These are phyloP conservation scores for Neodiprion fabricii DNA, from an alignment of 1,140 invertebrate genomes.

Conservation along the genomic window DNA sequence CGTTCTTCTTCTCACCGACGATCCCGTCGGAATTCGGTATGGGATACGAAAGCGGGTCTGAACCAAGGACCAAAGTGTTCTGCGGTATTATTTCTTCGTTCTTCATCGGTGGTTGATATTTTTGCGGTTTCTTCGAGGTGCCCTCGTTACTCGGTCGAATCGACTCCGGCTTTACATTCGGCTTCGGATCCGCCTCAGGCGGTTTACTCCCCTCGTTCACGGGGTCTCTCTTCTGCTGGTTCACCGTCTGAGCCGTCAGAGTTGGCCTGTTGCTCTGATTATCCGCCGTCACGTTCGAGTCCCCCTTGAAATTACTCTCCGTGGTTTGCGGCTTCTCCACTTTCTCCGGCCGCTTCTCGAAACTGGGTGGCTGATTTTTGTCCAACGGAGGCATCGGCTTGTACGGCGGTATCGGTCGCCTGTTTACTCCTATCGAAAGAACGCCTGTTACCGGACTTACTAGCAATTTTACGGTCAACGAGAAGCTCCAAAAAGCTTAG, in stretches of 20 bases:
- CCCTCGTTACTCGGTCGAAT: background rate
- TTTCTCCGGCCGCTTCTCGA: conserved; percentile 11
- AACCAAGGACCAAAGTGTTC: conserved; percentile 48
- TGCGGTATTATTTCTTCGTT: conserved; percentile 38
- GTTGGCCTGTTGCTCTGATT: background rate
- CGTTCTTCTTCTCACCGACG: background rate
- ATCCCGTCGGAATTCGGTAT: conserved; percentile 16
- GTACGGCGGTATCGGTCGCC: conserved; percentile 62
- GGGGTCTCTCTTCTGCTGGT: background rate
- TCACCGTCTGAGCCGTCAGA: background rate
- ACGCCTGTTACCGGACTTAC: background rate
- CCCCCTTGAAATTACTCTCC: conserved; percentile 16
- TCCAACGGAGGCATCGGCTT: conserved; percentile 59
- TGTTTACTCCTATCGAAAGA: conserved; percentile 39
- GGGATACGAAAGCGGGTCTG: conserved; percentile 25
- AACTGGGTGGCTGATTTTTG: conserved; percentile 11
- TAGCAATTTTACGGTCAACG: too few relatives aligned
- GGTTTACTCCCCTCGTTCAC: background rate
- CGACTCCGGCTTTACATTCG: background rate
- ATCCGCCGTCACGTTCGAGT: conserved; percentile 12
- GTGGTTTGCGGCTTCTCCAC: conserved; percentile 21
- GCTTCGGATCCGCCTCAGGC: background rate
- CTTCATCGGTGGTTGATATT: conserved; percentile 45
- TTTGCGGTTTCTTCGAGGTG: conserved; percentile 32
- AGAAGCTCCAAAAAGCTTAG: background rate